Evolutionary conservation across 1,140 invertebrate genomes (phyloP), one percentile per base, ranked within the genome.

Genomic region (Calephelis virginiensis): DNA sequence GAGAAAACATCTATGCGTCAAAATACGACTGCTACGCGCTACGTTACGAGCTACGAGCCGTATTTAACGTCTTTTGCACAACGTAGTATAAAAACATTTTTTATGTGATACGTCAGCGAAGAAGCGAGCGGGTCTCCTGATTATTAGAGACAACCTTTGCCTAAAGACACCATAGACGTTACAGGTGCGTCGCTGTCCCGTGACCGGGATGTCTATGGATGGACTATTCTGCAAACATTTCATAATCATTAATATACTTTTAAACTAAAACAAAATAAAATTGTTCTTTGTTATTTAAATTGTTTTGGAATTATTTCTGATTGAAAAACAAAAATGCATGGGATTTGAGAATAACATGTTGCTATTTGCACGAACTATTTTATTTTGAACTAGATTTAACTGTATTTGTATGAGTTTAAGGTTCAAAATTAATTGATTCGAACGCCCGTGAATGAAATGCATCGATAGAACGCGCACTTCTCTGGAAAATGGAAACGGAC

Each of bases 391-490:
- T 28, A 64, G 17, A 53, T 28, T 56, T 28, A 14, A 59, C 40
- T 46, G 14, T 68, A 64, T 49, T 7, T n/a, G 6, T 40, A 28
- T 53, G 12, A 0, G 1, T 13, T 46, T 70, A 68, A 68, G 66
- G 60, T 66, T 53, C n/a, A 67, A 67, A 66, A 65, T 62, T 49
- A 14, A 68, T 64, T 70, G 74, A 68, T 71, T 69, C 75, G 65
- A 61, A 63, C 28, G 49, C 61, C 48, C 46, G 37, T 85, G 81
- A 85, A 85, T 81, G 78, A 83, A 78, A 81, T 81, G 83, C 82
- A 73, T 67, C 73, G 71, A 81, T 81, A 80, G 80, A 85, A 85
- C 71, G 77, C 72, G 77, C 53, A 56, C 72, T 73, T 68, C 69
- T 63, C 48, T 74, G 50, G 67, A 71, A 69, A 72, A 45, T 37